A percentile compares a stretch with the other conserved stretches of the same genome.
phyloP scores from a whole-genome alignment of 2,113 vertebrate genomes.

The Myanophis thanlyinensis region DNA sequence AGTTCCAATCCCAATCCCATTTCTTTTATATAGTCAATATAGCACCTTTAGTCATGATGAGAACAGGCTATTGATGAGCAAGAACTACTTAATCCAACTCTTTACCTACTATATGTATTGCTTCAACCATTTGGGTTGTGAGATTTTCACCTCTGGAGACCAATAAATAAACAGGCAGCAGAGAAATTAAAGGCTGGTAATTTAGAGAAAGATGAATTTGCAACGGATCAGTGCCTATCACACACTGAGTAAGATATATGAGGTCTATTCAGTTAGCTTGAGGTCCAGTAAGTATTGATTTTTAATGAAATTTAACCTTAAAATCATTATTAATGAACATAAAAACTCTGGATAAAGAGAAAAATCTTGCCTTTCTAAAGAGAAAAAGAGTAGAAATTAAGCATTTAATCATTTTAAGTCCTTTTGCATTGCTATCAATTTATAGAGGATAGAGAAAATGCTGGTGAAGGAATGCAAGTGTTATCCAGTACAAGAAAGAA shows the following conservation, averaged over 20 bases:
- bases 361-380: neutral
- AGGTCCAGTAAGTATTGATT: neutral
- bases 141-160: neutral
- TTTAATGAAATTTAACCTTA: neutral
- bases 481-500: neutral
- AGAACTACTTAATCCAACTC: neutral
- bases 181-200: neutral
- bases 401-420: neutral
- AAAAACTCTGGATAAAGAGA: neutral
- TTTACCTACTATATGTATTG: neutral
- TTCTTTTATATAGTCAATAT: neutral
- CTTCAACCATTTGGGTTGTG: neutral
- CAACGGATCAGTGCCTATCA: neutral
- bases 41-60: neutral
- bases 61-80: neutral
- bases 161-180: neutral
- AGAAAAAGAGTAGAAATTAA: neutral
- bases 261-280: neutral
- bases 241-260: neutral
- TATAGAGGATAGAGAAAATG: neutral
- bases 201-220: neutral
- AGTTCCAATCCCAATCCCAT: neutral
- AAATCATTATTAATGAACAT: neutral
- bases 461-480: neutral
- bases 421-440: neutral